Evolutionary conservation across 2,888 invertebrate genomes (phyloP).

Genomic region (Leucozona laternaria): DNA sequence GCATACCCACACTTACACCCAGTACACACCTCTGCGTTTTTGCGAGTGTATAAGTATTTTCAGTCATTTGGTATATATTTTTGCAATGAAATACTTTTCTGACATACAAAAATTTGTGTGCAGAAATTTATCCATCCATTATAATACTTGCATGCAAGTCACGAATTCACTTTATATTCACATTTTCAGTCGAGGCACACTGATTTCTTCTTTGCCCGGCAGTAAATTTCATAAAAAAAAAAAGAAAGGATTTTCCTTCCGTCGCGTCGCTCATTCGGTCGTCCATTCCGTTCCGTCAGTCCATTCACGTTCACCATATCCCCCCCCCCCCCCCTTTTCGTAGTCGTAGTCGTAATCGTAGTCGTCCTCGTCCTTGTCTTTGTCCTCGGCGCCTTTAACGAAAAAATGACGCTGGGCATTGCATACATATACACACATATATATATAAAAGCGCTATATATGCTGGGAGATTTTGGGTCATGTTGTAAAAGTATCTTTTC

Average conservation of each 20-base stretch:
- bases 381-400: neutral
- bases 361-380: neutral
- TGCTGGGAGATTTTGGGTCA: constrained; percentile 9
- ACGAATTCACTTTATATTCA: constrained; percentile 76
- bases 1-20: neutral
- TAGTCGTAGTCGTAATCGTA: too few species aligned
- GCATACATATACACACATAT: neutral
- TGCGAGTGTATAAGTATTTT: neutral
- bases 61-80: constrained; percentile 32
- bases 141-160: constrained; percentile 73
- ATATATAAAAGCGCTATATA: neutral
- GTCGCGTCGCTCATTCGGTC: constrained; percentile 12
- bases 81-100: constrained; percentile 35
- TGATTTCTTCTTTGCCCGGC: constrained; percentile 71
- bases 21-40: neutral
- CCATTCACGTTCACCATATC: neutral
- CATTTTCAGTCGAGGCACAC: constrained; percentile 70
- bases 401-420: neutral
- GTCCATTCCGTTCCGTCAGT: neutral
- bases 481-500: constrained; percentile 25
- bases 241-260: constrained; percentile 44
- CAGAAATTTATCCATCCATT: constrained; percentile 66
- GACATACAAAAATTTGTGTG: constrained; percentile 37
- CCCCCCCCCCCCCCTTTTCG: too few species aligned
- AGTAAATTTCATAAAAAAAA: constrained; percentile 71